Conservation (phyloP, 2,888 invertebrate genomes). For the Incurvaria masculella region DNA sequence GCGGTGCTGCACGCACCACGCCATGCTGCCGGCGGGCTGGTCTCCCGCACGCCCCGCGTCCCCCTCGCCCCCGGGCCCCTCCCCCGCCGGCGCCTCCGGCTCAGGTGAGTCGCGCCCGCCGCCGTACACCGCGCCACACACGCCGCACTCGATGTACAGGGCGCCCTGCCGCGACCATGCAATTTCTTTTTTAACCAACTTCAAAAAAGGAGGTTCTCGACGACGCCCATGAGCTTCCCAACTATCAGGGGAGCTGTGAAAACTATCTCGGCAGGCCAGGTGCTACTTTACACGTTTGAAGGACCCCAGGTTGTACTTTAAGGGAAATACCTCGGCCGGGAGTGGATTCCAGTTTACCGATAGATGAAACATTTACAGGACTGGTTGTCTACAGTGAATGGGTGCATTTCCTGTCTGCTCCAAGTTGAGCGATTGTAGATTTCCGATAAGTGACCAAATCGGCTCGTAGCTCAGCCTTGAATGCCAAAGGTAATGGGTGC, state of each 20-base stretch:
- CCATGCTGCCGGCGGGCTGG: constrained; percentile 82
- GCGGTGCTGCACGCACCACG: constrained; percentile 69
- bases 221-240: not conserved
- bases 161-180: constrained; percentile 35
- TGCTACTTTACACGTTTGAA: not conserved
- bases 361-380: too few relatives aligned
- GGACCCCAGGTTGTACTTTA: too few relatives aligned
- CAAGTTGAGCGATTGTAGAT: too few relatives aligned
- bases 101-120: constrained; percentile 77
- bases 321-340: not conserved
- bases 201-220: too few relatives aligned
- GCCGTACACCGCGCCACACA: constrained; percentile 82
- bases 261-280: not conserved
- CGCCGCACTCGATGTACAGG: constrained; percentile 80
- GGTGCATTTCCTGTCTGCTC: too few relatives aligned
- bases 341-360: not conserved
- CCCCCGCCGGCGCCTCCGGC: constrained; percentile 74
- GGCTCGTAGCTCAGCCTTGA: too few relatives aligned
- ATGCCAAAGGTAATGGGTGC: too few relatives aligned
- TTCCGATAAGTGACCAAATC: too few relatives aligned
- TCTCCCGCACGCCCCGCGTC: constrained; percentile 63
- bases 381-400: too few relatives aligned
- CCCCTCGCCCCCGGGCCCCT: constrained; percentile 66
- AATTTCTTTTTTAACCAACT: not conserved
- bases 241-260: too few relatives aligned